phyloP scores from a whole-genome alignment of 2,797 vertebrate genomes.

The Macrochelys suwanniensis region DNA sequence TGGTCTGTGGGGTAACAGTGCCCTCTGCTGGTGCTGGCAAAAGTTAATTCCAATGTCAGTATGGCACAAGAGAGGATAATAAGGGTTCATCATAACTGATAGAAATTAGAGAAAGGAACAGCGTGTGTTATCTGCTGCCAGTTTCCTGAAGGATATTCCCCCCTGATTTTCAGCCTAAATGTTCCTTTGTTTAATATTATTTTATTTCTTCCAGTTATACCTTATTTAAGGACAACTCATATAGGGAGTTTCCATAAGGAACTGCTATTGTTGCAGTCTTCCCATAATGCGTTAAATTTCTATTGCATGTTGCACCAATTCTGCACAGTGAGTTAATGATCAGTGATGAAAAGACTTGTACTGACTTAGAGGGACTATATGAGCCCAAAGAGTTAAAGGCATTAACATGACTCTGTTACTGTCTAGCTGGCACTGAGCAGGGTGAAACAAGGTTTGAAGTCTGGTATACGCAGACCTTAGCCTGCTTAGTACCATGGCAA shows the following conservation, averaged over 20 bases:
- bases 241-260: neutral
- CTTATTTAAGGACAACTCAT: neutral
- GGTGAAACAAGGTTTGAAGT: no score
- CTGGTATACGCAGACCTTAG: no score
- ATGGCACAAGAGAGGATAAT: neutral
- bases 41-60: neutral
- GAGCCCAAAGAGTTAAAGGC: no score
- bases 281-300: neutral
- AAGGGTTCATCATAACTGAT: neutral
- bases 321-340: neutral
- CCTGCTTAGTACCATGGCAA: no score
- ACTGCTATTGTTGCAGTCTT: neutral
- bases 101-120: neutral
- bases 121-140: neutral
- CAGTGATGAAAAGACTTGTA: neutral
- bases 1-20: neutral
- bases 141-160: neutral
- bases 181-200: neutral
- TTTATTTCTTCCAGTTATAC: neutral
- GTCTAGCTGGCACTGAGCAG: no score
- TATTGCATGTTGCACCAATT: neutral
- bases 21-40: slow-evolving; percentile 27
- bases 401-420: no score
- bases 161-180: neutral
- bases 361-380: neutral